Conservation (phyloP, 2,888 invertebrate species). For the Azorinus chamasolen region DNA sequence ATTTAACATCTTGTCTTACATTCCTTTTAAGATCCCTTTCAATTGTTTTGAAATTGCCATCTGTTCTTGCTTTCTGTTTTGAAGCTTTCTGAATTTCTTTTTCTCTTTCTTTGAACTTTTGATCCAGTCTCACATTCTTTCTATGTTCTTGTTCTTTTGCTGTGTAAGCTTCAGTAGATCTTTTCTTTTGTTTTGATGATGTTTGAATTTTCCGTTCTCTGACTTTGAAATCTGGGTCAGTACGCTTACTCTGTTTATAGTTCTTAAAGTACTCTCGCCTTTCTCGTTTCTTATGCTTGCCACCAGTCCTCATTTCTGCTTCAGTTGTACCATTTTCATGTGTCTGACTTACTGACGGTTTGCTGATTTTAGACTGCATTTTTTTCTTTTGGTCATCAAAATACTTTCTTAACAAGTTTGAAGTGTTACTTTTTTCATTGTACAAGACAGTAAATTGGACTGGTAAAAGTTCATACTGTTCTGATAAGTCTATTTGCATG, state of each 20-base stretch:
- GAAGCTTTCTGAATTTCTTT: neutral
- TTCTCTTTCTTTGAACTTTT: constrained; percentile 8
- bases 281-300: neutral
- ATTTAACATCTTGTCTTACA: neutral
- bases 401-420: constrained; percentile 4
- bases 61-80: neutral
- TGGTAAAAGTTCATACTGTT: constrained; percentile 34
- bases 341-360: neutral
- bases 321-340: neutral
- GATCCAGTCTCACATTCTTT: neutral
- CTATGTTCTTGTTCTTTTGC: neutral
- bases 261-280: constrained; percentile 1
- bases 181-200: neutral
- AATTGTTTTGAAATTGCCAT: constrained; percentile 2
- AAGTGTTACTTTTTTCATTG: constrained; percentile 3
- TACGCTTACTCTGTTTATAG: neutral
- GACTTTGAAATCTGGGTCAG: constrained; percentile 2
- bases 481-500: constrained; percentile 20
- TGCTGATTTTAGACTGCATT: neutral
- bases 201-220: constrained; percentile 1
- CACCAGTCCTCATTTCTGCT: neutral
- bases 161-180: neutral
- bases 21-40: constrained; percentile 4
- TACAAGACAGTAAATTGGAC: constrained; percentile 6
- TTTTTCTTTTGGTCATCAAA: constrained; percentile 13